These are phyloP conservation scores for Premnoplex brunnescens DNA, from an alignment of 2,797 vertebrate genomes.

Conservation along the genomic window DNA sequence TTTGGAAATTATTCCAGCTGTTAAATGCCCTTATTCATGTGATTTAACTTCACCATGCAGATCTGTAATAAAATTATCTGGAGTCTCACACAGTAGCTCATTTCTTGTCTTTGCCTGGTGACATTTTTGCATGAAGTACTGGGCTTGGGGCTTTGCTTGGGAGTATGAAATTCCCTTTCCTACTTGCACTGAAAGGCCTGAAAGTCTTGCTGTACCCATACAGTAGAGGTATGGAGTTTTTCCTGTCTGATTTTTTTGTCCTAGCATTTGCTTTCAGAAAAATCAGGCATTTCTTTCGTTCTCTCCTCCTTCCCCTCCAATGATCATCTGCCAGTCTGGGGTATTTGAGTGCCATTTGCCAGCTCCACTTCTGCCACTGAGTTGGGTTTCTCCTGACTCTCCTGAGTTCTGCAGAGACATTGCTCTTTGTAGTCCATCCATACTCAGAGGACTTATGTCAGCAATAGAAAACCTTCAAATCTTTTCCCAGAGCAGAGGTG, in stretches of 20 bases:
- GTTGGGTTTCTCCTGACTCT: background rate
- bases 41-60: background rate
- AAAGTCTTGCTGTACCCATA: background rate
- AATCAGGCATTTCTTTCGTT: background rate
- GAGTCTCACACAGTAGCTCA: background rate
- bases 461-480: background rate
- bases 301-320: background rate
- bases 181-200: background rate
- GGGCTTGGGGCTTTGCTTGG: background rate
- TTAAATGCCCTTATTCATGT: slow-evolving; percentile 33
- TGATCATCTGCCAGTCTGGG: background rate
- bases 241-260: background rate
- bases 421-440: background rate
- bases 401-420: background rate
- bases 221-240: background rate
- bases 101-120: background rate
- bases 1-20: slow-evolving; percentile 56
- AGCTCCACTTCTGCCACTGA: background rate
- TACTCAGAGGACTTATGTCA: background rate
- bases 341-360: background rate
- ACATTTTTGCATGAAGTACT: background rate
- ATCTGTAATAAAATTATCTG: background rate
- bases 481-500: background rate
- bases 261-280: background rate
- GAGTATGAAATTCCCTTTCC: background rate